Base-by-base conservation (phyloP, 2,113 vertebrate species). In the Embiotoca jacksoni region DNA sequence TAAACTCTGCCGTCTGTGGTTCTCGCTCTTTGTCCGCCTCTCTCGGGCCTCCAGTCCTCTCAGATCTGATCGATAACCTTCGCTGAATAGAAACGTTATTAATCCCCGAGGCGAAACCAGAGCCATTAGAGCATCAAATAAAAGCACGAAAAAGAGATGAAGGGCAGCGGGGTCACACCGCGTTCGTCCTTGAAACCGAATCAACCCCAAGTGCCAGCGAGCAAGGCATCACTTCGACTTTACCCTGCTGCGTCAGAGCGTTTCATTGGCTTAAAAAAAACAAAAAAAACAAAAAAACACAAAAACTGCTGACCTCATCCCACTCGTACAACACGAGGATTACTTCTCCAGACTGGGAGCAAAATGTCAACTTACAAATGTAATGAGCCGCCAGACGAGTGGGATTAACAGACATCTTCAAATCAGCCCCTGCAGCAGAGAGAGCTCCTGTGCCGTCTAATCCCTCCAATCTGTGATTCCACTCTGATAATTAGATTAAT, bases 401-500 rank as follows among this genome's bases (percentile, higher is more conserved):
- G 59, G 69, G 68, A 82, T 82, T 79, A 84, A 56, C 49, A 55
- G 54, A 70, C 79, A 61, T 85, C 72, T 76, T 80, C 44, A 39
- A 54, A 65, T 82, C 71, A 46, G 78, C 46, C 64, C 74, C 61
- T 78, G 54, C 37, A 54, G 74, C 77, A 14, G 37, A 52, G 57
- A 65, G 82, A 65, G 82, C 71, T 69, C 35, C 75, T 61, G 58
- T 41, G 23, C 23, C 66, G 15, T 66, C 62, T 82, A 88, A 88
- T 84, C 78, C 75, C 36, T 62, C 50, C 79, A 77, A 80, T 85
- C 75, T 82, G 82, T 31, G 64, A 88, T 80, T 69, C 58, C 79
- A 68, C 53, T 46, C 46, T 7, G 70, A 82, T 82, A 82, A 84
- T 82, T 82, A 76, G 75, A 88, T 80, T 72, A 79, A 80, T 73